Base-by-base conservation (phyloP, 2,113 vertebrate genomes). In the Glareola pratincola region DNA sequence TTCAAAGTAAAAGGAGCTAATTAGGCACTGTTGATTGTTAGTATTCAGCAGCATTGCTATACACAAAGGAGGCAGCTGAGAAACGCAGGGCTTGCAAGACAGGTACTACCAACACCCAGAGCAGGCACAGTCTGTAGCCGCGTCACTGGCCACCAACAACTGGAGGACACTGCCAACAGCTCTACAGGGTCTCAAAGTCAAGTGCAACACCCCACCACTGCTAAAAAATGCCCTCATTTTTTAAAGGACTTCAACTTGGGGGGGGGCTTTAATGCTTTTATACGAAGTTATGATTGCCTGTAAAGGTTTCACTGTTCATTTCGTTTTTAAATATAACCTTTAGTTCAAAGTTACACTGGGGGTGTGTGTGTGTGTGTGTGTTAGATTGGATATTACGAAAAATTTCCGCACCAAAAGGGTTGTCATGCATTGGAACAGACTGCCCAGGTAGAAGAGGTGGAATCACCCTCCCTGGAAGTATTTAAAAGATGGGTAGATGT, bases 1-100 rank as follows among this genome's bases (percentile, higher is more conserved):
- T 81, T 95, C 94, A 94, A 95, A 93, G 92, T 51, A 87, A 94
- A 95, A 85, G 48, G 18, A 69, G 54, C 59, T 75, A 67, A 97
- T 94, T 88, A 93, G 84, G 76, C 51, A 64, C 43, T 62, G 90
- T 59, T 92, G 76, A 89, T 92, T 92, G 87, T 91, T 75, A 85
- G 71, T 14, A 82, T 90, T 94, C 88, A 36, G 34, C 45, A 81
- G 71, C 13, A 48, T 4, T 30, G 51, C n/a, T 86, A 43, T 48
- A 86, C 32, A 84, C 68, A 75, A 51, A 90, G 57, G 43, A 87
- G 48, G 72, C 68, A 60, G 78, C 45, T 88, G 83, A 85, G 68
- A 76, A 84, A 27, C 4, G 6, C 8, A 56, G 39, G 50, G 59
- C 24, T 88, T 78, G 45, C 5, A 17, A 90, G 81, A 30, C 62